Conservation (phyloP, 2,797 vertebrate species). For the Darevskia nairensis region DNA sequence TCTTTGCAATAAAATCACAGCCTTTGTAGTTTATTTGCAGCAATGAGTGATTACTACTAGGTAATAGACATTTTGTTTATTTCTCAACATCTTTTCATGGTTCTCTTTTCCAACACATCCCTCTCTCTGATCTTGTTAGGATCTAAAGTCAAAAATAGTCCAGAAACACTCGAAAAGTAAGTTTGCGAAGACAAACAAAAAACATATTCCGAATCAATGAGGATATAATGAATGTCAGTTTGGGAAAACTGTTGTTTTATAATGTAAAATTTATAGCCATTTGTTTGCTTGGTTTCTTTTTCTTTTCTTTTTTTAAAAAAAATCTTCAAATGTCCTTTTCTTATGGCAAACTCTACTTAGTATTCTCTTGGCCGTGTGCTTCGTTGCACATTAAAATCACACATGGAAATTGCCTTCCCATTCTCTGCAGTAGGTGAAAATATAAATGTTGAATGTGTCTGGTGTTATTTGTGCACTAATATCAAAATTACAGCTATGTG, state of each 20-base stretch:
- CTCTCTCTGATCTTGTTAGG: background rate
- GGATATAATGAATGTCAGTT: background rate
- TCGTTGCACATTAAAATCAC: slow-evolving; percentile 24
- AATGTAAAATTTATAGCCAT: background rate
- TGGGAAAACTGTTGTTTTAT: background rate
- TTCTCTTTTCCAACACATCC: background rate
- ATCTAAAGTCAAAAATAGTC: background rate
- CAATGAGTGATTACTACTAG: background rate
- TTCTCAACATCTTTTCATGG: background rate
- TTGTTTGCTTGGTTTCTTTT: background rate
- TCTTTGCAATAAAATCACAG: background rate
- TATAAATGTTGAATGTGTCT: slow-evolving; percentile 63
- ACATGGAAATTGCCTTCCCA: slow-evolving; percentile 66
- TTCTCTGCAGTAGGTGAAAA: slow-evolving; percentile 71
- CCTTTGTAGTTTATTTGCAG: background rate
- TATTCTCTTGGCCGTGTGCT: slow-evolving; percentile 40
- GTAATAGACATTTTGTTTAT: background rate
- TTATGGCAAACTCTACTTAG: background rate
- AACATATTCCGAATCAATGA: background rate
- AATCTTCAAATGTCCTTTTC: background rate
- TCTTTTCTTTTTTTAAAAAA: background rate
- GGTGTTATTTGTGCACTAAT: slow-evolving; percentile 75
- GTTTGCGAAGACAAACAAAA: background rate
- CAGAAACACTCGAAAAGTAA: background rate
- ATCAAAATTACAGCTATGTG: slow-evolving; percentile 74